Evolutionary conservation across 2,113 vertebrate genomes (phyloP), one percentile per base, ranked within the genome.

Genomic region (Microcebus lehilahytsara): DNA sequence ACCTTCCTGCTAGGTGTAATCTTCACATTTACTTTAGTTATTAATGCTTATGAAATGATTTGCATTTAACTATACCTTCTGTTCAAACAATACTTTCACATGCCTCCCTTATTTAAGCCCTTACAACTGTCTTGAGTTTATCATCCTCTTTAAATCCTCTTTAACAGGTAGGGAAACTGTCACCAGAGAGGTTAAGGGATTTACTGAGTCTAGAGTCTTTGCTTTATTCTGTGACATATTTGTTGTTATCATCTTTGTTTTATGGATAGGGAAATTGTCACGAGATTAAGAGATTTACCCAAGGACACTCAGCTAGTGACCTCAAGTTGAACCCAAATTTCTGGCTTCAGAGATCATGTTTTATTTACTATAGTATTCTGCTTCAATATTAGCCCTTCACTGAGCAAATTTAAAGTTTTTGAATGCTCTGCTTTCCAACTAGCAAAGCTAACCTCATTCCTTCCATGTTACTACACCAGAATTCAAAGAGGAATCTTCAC

Each of bases 271-370:
- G n/a, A 96, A 95, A 94, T 97, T 77, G 69, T 91, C 77, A 84
- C 14, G 5, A 81, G 96, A 94, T 92, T 93, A 77, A 92, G 56
- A 95, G 93, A 91, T 97, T 92, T 95, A 85, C 40, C 85, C 64
- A 80, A 93, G 96, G 91, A 96, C 77, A 72, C 37, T 96, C 23
- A 72, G 84, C 93, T 85, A 60, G 49, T 74, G 77, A 93, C 92
- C 92, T 93, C 58, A 95, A 88, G 92, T 85, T 92, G 91, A 97
- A 95, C 93, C 91, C 51, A 46, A 32, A 53, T 91, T 91, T 80
- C 83, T 89, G 58, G 58, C 74, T 96, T 34, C 72, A 62, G 89
- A 83, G 83, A 91, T 72, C 72, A 81, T 85, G 60, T 49, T 91
- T 96, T 93, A 89, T 93, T 97, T 91, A 71, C 81, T 89, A 9